A percentile compares a stretch with the other conserved stretches of the same genome.
phyloP scores from a whole-genome alignment of 2,113 vertebrate genomes.

The Protobothrops flavoviridis region DNA sequence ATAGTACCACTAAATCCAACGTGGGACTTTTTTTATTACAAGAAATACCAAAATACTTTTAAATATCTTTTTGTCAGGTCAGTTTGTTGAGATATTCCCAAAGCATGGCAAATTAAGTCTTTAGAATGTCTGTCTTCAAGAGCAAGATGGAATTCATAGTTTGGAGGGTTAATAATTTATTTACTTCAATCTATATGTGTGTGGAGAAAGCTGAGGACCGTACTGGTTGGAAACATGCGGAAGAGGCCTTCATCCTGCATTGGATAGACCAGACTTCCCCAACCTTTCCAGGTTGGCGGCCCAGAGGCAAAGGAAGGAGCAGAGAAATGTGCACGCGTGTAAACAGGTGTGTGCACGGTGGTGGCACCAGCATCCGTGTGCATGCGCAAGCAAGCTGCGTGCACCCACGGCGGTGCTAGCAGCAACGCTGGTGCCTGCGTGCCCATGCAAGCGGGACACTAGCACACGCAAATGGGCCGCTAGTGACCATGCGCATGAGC shows the following conservation, averaged over 20 bases:
- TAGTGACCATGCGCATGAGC: too few relatives aligned
- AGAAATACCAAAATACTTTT: background rate
- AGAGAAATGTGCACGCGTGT: too few relatives aligned
- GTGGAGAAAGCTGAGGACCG: background rate
- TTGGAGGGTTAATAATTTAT: background rate
- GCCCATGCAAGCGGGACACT: too few relatives aligned
- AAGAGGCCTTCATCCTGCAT: background rate
- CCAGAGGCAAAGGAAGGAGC: too few relatives aligned
- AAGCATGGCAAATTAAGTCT: background rate
- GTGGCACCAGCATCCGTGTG: too few relatives aligned
- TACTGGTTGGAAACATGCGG: background rate
- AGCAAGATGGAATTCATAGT: background rate
- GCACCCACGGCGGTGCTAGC: too few relatives aligned
- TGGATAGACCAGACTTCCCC: background rate
- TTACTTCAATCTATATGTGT: background rate
- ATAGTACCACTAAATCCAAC: background rate
- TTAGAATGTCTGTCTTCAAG: background rate
- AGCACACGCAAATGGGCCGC: too few relatives aligned
- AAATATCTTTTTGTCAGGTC: background rate
- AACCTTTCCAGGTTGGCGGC: too few relatives aligned
- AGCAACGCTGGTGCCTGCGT: too few relatives aligned
- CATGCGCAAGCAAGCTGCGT: too few relatives aligned
- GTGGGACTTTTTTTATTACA: background rate
- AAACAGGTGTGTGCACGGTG: too few relatives aligned
- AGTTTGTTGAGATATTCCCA: background rate